Base-by-base conservation (phyloP, 2,888 invertebrate genomes). In the Polydrusus pterygomalis region DNA sequence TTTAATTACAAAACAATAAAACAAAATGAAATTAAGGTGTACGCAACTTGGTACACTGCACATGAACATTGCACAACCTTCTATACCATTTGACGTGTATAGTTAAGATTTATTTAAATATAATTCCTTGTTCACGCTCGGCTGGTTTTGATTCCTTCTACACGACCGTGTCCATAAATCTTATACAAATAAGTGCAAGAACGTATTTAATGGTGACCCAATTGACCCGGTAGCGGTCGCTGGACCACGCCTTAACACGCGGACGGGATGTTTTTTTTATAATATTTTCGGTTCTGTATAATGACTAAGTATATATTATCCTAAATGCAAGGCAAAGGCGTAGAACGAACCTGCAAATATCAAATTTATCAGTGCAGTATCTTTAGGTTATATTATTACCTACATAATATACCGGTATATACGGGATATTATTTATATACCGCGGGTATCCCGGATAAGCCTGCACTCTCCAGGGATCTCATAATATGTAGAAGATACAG, bases 201-300 rank as follows among this genome's bases (percentile, higher is more conserved):
- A 56, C 64, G 49, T 68, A 72, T 69, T 76, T 76, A 72, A 77
- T 64, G 70, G 74, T 83, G 84, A 84, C 82, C 83, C 78, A 81
- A 78, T 78, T 82, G 81, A 80, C 81, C 83, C 80, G 81, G 83
- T 84, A 84, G 83, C 83, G 82, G 79, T 78, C 80, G 75, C 74
- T 69, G 80, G 81, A 83, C 84, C 84, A 83, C 84, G 84, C 84
- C 84, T 80, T 67, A 80, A 79, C 81, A 81, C 81, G 81, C 82
- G 79, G 70, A 54, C 45, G 58, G 30, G 8, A 6, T 47, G 1
- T 25, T 72, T 56, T 65, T 54, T 74, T 74, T 72, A n/a, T n/a
- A n/a, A n/a, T n/a, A 81, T 68, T 71, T 45, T 56, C 43, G 10
- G 47, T 58, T 17, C 18, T 62, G 60, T 70, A 62, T 70, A 70